Evolutionary conservation across 2,888 invertebrate genomes (phyloP), one percentile per base, ranked within the genome.

Genomic region (Galeopsomyia nigrocyanea): DNA sequence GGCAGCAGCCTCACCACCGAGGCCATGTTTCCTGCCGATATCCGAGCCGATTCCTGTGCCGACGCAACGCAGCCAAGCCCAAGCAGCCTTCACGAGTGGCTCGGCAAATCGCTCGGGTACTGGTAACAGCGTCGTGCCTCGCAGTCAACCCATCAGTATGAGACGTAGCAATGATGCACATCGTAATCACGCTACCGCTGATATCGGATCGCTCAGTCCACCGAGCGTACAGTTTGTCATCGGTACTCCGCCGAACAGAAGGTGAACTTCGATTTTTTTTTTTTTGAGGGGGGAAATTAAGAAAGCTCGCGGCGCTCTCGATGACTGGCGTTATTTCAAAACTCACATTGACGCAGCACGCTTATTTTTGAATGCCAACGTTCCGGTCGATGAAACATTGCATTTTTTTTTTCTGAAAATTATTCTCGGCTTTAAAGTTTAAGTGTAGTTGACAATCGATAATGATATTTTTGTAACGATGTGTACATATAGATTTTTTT

Each of bases 171-270:
- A 81, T 60, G 93, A 92, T 82, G 82, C 87, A 26, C 91, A 91
- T 81, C 90, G 93, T 79, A 91, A 90, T 79, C 82, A 87, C 76
- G 90, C 91, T 73, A 90, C 91, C 77, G 91, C 92, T 78, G 95
- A 96, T 87, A 94, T 97, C 78, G 95, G 94, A 82, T 97, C 97
- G 9, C 90, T 97, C 76, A 97, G 97, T 62, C 97, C 97, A 76
- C 97, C 97, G 76, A 92, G 95, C 79, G 92, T 95, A 65, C 94
- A 95, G 84, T 95, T 95, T 87, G 91, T 92, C 67, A 93, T 96
- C 87, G 95, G 95, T 71, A 95, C 96, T 64, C 95, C 96, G 69
- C 95, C 96, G 60, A 91, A 92, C 62, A 88, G 89, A 78, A 88
- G 90, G 81, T 82, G 78, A 81, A 90, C 91, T 71, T 62, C 7